Evolutionary conservation across 2,113 vertebrate species (phyloP).

Genomic region (Dolichotis patagonum): DNA sequence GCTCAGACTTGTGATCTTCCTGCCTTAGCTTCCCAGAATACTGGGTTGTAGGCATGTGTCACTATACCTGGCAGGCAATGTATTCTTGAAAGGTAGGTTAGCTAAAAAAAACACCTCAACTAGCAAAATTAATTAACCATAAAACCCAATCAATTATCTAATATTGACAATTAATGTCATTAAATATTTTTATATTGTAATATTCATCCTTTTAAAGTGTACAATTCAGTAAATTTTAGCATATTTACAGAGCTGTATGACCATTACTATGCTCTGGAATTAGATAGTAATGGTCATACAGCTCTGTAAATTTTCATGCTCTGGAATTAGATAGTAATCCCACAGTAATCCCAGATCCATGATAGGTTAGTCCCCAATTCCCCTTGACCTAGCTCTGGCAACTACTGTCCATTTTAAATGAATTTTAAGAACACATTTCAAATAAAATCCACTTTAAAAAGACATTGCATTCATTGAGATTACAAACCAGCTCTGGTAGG

Average conservation of each 20-base stretch:
- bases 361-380: neutral
- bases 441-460: neutral
- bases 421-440: neutral
- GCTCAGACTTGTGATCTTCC: neutral
- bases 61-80: neutral
- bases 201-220: neutral
- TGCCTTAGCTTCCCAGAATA: neutral
- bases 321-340: no score
- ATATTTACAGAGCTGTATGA: neutral
- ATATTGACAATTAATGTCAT: neutral
- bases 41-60: neutral
- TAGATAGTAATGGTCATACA: no score
- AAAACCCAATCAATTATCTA: neutral
- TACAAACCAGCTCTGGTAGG: neutral
- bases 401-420: neutral
- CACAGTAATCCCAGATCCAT: constrained; percentile 22
- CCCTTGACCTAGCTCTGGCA: neutral
- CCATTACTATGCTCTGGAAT: no score
- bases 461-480: neutral
- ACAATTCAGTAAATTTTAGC: neutral
- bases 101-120: neutral
- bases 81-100: constrained; percentile 35
- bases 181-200: constrained; percentile 38
- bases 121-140: constrained; percentile 35
- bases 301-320: no score